Percentiles rank a stretch among this genome's conserved stretches.
These are phyloP conservation scores for Pseudanteris insignis DNA, from an alignment of 2,888 invertebrate species.

Conservation along the genomic window DNA sequence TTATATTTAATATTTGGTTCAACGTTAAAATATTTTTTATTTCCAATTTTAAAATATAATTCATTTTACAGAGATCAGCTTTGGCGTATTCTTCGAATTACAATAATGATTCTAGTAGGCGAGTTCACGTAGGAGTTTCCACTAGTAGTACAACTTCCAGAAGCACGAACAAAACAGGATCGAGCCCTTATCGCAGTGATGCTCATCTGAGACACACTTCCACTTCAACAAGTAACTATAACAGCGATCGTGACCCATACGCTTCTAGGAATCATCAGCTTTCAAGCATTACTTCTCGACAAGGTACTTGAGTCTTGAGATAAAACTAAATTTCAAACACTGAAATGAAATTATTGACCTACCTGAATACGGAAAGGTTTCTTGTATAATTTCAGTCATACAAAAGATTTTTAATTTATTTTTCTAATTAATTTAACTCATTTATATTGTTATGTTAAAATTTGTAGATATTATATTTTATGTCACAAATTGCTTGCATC, in stretches of 20 bases:
- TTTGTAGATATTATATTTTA: too few species aligned
- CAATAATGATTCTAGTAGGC: constrained; percentile 72
- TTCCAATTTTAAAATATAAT: neutral
- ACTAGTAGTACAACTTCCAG: constrained; percentile 94
- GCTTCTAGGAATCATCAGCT: constrained; percentile 61
- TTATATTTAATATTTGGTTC: too few species aligned
- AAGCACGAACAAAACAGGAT: constrained; percentile 93
- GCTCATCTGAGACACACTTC: constrained; percentile 84
- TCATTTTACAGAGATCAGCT: constrained; percentile 74
- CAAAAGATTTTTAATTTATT: too few species aligned
- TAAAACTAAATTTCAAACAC: too few species aligned
- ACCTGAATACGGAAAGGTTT: too few species aligned
- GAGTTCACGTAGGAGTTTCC: constrained; percentile 89
- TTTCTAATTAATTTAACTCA: too few species aligned
- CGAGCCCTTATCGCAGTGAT: constrained; percentile 90
- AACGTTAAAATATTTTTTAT: too few species aligned
- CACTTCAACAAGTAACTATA: constrained; percentile 88
- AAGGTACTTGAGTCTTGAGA: constrained; percentile 49
- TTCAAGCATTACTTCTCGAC: constrained; percentile 53
- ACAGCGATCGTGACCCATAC: constrained; percentile 67
- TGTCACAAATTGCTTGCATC: too few species aligned
- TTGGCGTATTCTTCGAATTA: constrained; percentile 86
- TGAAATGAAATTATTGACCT: too few species aligned
- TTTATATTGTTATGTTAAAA: too few species aligned
- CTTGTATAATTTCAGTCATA: too few species aligned